Percentiles rank a stretch among this genome's conserved stretches.
Evolutionary conservation across 2,888 invertebrate genomes (phyloP).

Genomic region (Epistrophe grossulariae): DNA sequence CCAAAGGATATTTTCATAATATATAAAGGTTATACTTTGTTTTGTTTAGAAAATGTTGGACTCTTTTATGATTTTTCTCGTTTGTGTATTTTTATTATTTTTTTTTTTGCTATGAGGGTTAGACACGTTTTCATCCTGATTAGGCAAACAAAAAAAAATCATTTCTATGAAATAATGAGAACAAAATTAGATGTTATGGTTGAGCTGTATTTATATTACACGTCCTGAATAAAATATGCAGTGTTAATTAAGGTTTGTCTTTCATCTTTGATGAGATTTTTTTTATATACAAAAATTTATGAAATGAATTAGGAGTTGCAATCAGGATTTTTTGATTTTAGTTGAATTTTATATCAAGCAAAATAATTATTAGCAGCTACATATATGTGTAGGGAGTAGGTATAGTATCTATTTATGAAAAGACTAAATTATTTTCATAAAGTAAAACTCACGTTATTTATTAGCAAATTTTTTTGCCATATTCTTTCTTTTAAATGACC

Average conservation of each 20-base stretch:
- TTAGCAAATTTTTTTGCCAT: too few species aligned
- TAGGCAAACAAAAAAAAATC: background rate
- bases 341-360: too few species aligned
- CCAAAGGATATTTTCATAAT: background rate
- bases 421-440: too few species aligned
- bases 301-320: background rate
- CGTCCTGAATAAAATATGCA: background rate
- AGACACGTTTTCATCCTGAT: constrained; percentile 13
- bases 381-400: too few species aligned
- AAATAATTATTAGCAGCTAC: too few species aligned
- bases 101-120: background rate
- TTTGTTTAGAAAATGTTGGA: background rate
- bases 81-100: background rate
- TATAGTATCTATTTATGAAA: too few species aligned
- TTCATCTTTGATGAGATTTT: background rate
- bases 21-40: background rate
- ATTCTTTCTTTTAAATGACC: too few species aligned
- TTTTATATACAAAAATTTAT: background rate
- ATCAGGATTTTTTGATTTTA: background rate
- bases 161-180: constrained; percentile 12
- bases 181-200: background rate
- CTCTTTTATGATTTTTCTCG: background rate
- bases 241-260: constrained; percentile 1
- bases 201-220: background rate
- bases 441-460: too few species aligned